Evolutionary conservation across 2,797 vertebrate species (phyloP), one percentile per base, ranked within the genome.

Genomic region (Brotula barbata): DNA sequence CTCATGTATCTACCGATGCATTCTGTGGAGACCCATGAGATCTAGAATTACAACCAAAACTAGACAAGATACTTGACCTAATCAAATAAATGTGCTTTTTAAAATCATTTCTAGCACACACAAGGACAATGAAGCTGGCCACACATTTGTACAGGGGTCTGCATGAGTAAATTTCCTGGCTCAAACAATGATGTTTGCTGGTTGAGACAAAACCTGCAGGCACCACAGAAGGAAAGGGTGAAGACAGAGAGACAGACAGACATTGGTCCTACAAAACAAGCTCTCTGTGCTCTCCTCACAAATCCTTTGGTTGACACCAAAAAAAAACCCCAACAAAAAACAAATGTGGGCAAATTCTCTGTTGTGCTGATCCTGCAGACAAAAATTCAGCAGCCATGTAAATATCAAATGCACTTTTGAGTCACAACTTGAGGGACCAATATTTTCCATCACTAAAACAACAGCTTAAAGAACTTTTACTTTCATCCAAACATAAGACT

Each of bases 51-150:
- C 21, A 31, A 68, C 59, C 46, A 50, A 31, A 64, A 16, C 16
- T 68, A 40, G 46, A 14, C n/a, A 71, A 65, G 28, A 67, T 20
- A 44, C 25, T 22, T 66, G 48, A 78, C 40, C 59, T 45, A 51
- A 59, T 53, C 12, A 68, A 73, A 77, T 15, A 71, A 77, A 68
- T 64, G 49, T 64, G 51, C 46, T 47, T 69, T 42, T 75, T 71
- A 74, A 87, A 80, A 84, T 58, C 68, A 50, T 64, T 22, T 61
- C 51, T 6, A 43, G 56, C 56, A 68, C 73, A 71, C 16, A 60
- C 21, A 71, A 3, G 7, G 61, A 71, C 55, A 19, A 67, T 58
- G 3, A 70, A 79, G 72, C 39, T 23, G 54, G 69, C 21, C 28
- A 45, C 49, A 64, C 7, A 17, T 44, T 21, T 52, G 47, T n/a